A percentile compares a stretch with the other conserved stretches of the same genome.
Conservation (phyloP, 2,888 invertebrate species). For the Pandemis cinnamomeana region DNA sequence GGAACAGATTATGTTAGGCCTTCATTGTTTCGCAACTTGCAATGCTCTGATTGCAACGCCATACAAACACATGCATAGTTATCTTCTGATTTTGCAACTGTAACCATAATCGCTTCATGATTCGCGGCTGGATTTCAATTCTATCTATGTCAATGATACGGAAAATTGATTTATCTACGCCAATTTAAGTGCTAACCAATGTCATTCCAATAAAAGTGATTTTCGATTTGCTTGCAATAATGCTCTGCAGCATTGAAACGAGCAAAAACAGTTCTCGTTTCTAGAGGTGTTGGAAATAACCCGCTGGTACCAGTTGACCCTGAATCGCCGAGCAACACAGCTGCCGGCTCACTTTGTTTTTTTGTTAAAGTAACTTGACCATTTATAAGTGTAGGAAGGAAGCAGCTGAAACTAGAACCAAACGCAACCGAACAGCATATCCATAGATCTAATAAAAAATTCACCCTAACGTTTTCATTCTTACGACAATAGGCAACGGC, state of each 20-base stretch:
- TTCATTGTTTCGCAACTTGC: slow-evolving; percentile 77
- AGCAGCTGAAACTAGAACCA: slow-evolving; percentile 20
- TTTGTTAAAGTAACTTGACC: slow-evolving; percentile 37
- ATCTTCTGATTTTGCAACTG: slow-evolving; percentile 62
- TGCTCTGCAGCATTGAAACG: slow-evolving; percentile 62
- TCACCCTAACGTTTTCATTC: slow-evolving; percentile 23
- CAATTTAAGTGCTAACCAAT: slow-evolving; percentile 50
- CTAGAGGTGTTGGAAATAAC: slow-evolving; percentile 58
- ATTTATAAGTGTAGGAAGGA: slow-evolving; percentile 31
- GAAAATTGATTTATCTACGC: slow-evolving; percentile 40
- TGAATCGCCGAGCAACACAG: slow-evolving; percentile 61
- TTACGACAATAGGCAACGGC: slow-evolving; percentile 28
- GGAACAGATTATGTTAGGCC: slow-evolving; percentile 74
- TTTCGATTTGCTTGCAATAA: slow-evolving; percentile 60
- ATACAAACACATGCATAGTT: slow-evolving; percentile 57
- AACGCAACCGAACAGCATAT: slow-evolving; percentile 22
- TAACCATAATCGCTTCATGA: slow-evolving; percentile 55
- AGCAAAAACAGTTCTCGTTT: slow-evolving; percentile 67
- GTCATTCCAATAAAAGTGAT: slow-evolving; percentile 57
- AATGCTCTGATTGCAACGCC: slow-evolving; percentile 81
- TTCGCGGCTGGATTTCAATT: slow-evolving; percentile 18
- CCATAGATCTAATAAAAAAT: slow-evolving; percentile 24
- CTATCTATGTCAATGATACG: slow-evolving; percentile 42
- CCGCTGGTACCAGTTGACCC: slow-evolving; percentile 77
- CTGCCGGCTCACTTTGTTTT: slow-evolving; percentile 42